phyloP scores from a whole-genome alignment of 2,888 invertebrate genomes.

The Acleris holmiana region DNA sequence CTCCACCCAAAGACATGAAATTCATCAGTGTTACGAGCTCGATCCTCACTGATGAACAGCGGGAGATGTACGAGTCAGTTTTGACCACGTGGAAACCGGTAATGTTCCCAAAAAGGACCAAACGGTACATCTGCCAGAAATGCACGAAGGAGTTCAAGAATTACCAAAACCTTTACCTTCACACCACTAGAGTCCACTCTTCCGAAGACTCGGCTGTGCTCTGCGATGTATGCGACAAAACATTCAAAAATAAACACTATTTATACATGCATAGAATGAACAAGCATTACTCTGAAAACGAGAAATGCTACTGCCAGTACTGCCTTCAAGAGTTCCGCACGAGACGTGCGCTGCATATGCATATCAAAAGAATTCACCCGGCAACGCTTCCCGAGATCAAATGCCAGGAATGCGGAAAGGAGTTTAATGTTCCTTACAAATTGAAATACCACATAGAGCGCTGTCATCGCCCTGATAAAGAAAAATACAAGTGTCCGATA shows the following conservation, averaged over 20 bases:
- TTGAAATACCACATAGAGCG: constrained; percentile 69
- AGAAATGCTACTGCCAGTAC: constrained; percentile 74
- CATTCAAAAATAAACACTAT: constrained; percentile 78
- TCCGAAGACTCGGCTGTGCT: constrained; percentile 72
- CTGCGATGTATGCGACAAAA: constrained; percentile 74
- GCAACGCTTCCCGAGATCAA: constrained; percentile 72
- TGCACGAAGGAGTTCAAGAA: constrained; percentile 78
- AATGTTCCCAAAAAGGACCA: constrained; percentile 64
- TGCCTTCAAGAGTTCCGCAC: constrained; percentile 76
- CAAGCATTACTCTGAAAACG: constrained; percentile 75
- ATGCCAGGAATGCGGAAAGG: constrained; percentile 70
- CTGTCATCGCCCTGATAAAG: constrained; percentile 62
- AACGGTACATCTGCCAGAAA: constrained; percentile 70
- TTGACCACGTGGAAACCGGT: constrained; percentile 40
- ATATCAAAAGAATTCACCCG: constrained; percentile 70
- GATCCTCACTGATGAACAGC: constrained; percentile 39
- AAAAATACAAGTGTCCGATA: constrained; percentile 69
- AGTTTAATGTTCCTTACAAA: constrained; percentile 73
- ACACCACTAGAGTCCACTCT: constrained; percentile 74
- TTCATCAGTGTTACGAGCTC: constrained; percentile 39
- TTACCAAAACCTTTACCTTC: constrained; percentile 74
- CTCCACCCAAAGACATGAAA: constrained; percentile 33
- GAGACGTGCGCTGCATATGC: constrained; percentile 71
- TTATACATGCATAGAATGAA: constrained; percentile 80
- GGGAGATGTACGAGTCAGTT: constrained; percentile 42